Evolutionary conservation across 2,113 vertebrate genomes (phyloP), one percentile per base, ranked within the genome.

Genomic region (Ameiurus melas): DNA sequence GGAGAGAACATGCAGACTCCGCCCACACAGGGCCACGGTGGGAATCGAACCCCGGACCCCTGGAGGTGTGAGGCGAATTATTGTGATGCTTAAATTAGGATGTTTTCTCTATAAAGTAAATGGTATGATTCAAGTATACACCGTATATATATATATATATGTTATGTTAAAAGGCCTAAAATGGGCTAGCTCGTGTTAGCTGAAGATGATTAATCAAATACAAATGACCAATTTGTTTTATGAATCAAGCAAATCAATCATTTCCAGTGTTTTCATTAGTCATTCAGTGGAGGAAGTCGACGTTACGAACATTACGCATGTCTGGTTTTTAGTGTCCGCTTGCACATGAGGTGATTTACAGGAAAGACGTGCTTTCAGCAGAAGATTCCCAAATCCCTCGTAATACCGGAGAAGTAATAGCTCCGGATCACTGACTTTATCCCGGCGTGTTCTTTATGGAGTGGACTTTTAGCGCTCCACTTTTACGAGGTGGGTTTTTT

Each of bases 311-410:
- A 25, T 75, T 12, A 12, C 10, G 1, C 70, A 79, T 66, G 16
- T 85, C 83, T 81, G 83, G 70, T 58, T 90, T 90, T 89, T 81
- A 88, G 64, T 84, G 85, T 78, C n/a, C 30, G 43, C 83, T 71
- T 87, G 85, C 60, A 86, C 78, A 10, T 25, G 36, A 75, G 20
- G 20, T 86, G 85, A 90, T 92, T 91, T 90, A 88, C 68, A 66
- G 85, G 7, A 53, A 62, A 55, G 51, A 57, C 9, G n/a, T 73
- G 79, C 70, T 78, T 57, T n/a, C 22, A 75, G 47, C 25, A 70
- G 85, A 66, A 84, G 84, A 83, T 47, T 68, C 85, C 83, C 88
- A 85, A 90, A 83, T 58, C 66, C n/a, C 51, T 71, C 8, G 36
- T 83, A 85, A 88, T 86, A 43, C 62, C 6, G 36, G 66, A 80